Evolutionary conservation across 2,888 invertebrate genomes (phyloP), one percentile per base, ranked within the genome.

Genomic region (Eustalomyia histrio): DNA sequence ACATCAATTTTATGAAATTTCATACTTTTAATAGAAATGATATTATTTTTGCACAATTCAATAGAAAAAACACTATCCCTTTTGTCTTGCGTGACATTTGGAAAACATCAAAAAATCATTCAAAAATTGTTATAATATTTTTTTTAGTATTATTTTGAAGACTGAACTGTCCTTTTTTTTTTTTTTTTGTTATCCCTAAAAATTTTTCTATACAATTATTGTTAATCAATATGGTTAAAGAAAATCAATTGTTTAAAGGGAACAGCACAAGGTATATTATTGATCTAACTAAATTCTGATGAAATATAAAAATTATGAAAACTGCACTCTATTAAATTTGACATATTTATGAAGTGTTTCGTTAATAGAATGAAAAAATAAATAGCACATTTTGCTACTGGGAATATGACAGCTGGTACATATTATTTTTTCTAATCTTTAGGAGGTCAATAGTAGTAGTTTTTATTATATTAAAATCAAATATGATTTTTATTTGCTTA

Each of bases 311-410:
- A 78, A 67, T 72, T 55, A 55, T 64, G 43, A 61, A 61, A 65
- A 64, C 33, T 43, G 86, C 84, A 86, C 86, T 87, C 85, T 87
- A 87, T 87, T 87, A 80, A 75, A 85, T 87, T 86, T 87, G 88
- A 87, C 87, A 87, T 87, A 82, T 87, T 87, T 87, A 87, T 87
- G 88, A 87, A 87, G 88, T 87, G 87, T 61, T 57, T 69, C 21
- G n/a, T n/a, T 4, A 39, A 39, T 47, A 47, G 43, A 14, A 47
- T 6, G 6, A 47, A 47, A 47, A 47, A n/a, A 47, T 14, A 47
- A n/a, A n/a, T 47, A 4, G 39, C 2, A n/a, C n/a, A 39, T 39
- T 47, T 47, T 6, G 43, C 43, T 47, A 47, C 43, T 47, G 43
- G n/a, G n/a, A 47, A 47, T 47, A n/a, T n/a, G 6, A 47, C 43